These are phyloP conservation scores for Erebia epiphron DNA, from an alignment of 2,888 invertebrate genomes.

Conservation along the genomic window DNA sequence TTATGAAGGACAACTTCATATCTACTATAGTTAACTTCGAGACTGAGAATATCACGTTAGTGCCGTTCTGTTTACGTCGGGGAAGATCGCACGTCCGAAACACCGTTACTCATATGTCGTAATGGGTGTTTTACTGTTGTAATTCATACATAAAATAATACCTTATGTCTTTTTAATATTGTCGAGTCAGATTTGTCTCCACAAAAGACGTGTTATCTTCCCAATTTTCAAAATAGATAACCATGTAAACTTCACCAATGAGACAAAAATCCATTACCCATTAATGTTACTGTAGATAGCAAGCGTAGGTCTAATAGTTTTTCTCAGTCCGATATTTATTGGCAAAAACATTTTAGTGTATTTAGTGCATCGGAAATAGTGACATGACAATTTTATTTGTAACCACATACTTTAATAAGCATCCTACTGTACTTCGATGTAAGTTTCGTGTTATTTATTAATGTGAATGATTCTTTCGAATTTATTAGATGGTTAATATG, in stretches of 20 bases:
- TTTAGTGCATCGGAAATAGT: conserved; percentile 51
- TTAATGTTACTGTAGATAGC: conserved; percentile 46
- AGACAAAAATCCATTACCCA: conserved; percentile 24
- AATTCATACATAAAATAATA: no score
- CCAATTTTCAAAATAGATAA: conserved; percentile 19
- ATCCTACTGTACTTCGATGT: conserved; percentile 54
- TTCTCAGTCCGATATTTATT: conserved; percentile 67
- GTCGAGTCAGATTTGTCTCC: not conserved
- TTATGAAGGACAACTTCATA: conserved; percentile 98
- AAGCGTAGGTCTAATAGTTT: conserved; percentile 43
- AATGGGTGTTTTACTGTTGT: not conserved
- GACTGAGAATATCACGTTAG: conserved; percentile 96
- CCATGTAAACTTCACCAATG: conserved; percentile 29
- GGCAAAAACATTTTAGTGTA: conserved; percentile 73
- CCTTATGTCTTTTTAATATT: no score
- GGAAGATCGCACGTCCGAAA: conserved; percentile 43
- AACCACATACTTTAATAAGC: conserved; percentile 46
- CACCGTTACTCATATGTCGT: conserved; percentile 8
- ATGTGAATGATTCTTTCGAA: conserved; percentile 47
- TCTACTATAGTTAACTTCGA: conserved; percentile 97
- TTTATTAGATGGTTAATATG: conserved; percentile 52
- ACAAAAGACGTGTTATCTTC: conserved; percentile 32
- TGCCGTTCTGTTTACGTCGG: conserved; percentile 52
- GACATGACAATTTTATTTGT: conserved; percentile 39
- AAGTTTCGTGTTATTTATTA: conserved; percentile 45